A percentile compares a stretch with the other conserved stretches of the same genome.
These are phyloP conservation scores for Caenorhabditis angaria DNA, from an alignment of 2,888 invertebrate genomes.

Conservation along the genomic window DNA sequence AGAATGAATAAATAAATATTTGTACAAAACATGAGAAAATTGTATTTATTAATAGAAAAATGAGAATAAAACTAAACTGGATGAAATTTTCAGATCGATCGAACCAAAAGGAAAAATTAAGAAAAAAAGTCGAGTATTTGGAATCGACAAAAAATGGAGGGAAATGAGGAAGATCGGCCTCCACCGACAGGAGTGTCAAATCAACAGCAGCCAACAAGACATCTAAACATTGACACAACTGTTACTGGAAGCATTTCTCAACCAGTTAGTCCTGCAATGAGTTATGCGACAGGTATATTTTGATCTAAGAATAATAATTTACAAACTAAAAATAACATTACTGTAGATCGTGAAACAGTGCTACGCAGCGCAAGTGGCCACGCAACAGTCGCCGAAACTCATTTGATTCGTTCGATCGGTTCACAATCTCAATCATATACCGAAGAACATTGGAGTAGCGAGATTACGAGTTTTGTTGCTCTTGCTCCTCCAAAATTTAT, in stretches of 20 bases:
- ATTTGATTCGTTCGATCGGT: slow-evolving; percentile 53
- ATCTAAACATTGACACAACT: slow-evolving; percentile 36
- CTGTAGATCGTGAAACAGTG: slow-evolving; percentile 63
- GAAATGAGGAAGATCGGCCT: slow-evolving; percentile 15
- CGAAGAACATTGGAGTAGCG: slow-evolving; percentile 71
- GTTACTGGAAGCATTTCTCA: slow-evolving; percentile 35
- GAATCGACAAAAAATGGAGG: background rate
- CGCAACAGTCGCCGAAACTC: slow-evolving; percentile 58
- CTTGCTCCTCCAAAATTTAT: slow-evolving; percentile 70
- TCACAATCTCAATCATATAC: slow-evolving; percentile 59
- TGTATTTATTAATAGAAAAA: background rate
- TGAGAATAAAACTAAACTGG: background rate
- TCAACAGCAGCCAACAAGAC: slow-evolving; percentile 18
- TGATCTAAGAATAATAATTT: background rate
- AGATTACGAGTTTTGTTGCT: slow-evolving; percentile 70
- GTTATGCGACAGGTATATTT: slow-evolving; percentile 43
- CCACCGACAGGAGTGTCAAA: slow-evolving; percentile 11
- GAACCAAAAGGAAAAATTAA: background rate
- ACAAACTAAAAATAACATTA: background rate
- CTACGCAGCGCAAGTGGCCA: slow-evolving; percentile 51
- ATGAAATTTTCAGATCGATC: background rate
- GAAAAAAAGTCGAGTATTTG: background rate
- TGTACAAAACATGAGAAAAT: background rate
- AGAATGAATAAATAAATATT: background rate
- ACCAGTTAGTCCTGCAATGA: slow-evolving; percentile 41